Evolutionary conservation across 2,113 vertebrate genomes (phyloP).

Genomic region (Phrynosoma platyrhinos): DNA sequence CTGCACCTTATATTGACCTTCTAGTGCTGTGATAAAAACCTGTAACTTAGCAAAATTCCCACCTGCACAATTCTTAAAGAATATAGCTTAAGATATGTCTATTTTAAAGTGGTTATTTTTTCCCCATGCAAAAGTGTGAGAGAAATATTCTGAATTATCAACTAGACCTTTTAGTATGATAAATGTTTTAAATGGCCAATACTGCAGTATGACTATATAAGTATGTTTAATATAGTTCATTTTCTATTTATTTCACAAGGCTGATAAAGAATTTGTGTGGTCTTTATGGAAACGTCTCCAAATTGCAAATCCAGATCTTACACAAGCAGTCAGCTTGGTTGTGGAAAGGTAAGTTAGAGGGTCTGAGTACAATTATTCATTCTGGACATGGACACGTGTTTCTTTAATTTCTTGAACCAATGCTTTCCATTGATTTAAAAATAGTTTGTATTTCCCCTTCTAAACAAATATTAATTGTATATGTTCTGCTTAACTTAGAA

Average conservation of each 20-base stretch:
- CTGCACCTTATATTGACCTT: no score
- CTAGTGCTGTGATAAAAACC: not conserved
- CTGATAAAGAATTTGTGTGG: slow-evolving; percentile 97
- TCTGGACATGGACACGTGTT: no score
- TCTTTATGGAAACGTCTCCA: slow-evolving; percentile 94
- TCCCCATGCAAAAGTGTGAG: no score
- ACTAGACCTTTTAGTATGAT: not conserved
- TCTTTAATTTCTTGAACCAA: no score
- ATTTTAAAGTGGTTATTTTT: not conserved
- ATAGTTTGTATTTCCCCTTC: no score
- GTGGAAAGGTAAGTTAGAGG: slow-evolving; percentile 89
- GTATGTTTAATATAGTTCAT: not conserved
- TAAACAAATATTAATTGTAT: no score
- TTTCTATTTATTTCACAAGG: slow-evolving; percentile 77
- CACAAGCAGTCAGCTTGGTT: slow-evolving; percentile 87
- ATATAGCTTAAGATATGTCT: not conserved
- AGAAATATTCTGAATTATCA: not conserved
- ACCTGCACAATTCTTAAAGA: not conserved
- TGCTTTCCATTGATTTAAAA: no score
- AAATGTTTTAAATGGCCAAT: not conserved
- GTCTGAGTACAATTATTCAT: not conserved
- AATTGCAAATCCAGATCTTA: slow-evolving; percentile 88
- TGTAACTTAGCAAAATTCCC: not conserved
- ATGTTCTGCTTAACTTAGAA: no score
- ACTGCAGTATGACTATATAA: not conserved